Conservation (phyloP, 2,797 vertebrate genomes). For the Somateria mollissima region DNA sequence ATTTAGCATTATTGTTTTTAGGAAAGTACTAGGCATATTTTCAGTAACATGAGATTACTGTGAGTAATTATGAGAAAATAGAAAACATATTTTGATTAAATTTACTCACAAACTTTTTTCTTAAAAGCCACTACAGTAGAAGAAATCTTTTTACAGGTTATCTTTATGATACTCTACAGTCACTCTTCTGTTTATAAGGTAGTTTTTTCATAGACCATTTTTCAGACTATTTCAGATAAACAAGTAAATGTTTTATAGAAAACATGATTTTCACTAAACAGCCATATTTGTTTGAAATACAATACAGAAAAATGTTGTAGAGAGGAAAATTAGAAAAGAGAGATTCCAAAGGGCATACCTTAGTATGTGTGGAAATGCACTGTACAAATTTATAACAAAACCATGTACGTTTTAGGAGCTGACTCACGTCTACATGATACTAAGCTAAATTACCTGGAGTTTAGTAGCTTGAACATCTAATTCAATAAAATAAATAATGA, state of each 20-base stretch:
- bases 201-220: neutral
- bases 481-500: neutral
- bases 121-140: neutral
- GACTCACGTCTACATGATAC: neutral
- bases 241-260: neutral
- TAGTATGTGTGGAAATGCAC: accelerated
- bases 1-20: neutral
- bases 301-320: neutral
- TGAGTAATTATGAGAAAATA: no score
- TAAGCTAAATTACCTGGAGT: neutral
- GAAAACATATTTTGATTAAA: neutral
- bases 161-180: neutral
- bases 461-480: neutral
- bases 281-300: neutral
- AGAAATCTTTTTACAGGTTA: neutral
- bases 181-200: neutral
- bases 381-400: neutral
- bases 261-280: neutral
- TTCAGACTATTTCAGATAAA: neutral
- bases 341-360: neutral
- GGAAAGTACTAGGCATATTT: neutral
- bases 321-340: neutral
- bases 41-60: no score
- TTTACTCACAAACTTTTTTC: neutral
- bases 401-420: neutral